phyloP scores from a whole-genome alignment of 2,113 vertebrate species.

The Amblyornis subalaris region DNA sequence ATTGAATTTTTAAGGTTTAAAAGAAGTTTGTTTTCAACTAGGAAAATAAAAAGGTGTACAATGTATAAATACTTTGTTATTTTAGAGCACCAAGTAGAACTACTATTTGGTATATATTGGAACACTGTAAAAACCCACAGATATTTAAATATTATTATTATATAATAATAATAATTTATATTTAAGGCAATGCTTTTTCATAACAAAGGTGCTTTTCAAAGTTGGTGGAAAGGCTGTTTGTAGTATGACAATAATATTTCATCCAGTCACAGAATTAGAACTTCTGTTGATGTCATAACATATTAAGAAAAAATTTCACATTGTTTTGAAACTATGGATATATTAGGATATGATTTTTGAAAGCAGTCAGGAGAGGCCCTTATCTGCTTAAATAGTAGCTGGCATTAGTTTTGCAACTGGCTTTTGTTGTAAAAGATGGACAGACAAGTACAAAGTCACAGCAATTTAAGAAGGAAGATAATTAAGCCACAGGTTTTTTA shows the following conservation, averaged over 20 bases:
- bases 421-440: not conserved
- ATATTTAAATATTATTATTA: not conserved
- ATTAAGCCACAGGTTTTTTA: not conserved
- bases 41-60: not conserved
- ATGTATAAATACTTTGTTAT: not conserved
- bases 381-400: not conserved
- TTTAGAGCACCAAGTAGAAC: not conserved
- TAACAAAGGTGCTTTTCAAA: not conserved
- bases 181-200: not conserved
- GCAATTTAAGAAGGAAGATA: not conserved
- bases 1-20: not conserved
- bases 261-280: not conserved
- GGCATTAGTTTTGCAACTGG: not conserved
- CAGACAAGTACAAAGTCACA: not conserved
- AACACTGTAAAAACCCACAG: not conserved
- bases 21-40: not conserved
- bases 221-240: fast-evolving
- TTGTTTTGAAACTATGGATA: not conserved
- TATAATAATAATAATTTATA: not conserved
- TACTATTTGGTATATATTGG: not conserved
- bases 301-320: not conserved
- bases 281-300: not conserved
- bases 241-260: not conserved
- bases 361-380: not conserved
- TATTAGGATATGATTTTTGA: not conserved